A percentile compares a stretch with the other conserved stretches of the same genome.
Evolutionary conservation across 2,797 vertebrate species (phyloP).

Genomic region (Eurystomus glaucurus): DNA sequence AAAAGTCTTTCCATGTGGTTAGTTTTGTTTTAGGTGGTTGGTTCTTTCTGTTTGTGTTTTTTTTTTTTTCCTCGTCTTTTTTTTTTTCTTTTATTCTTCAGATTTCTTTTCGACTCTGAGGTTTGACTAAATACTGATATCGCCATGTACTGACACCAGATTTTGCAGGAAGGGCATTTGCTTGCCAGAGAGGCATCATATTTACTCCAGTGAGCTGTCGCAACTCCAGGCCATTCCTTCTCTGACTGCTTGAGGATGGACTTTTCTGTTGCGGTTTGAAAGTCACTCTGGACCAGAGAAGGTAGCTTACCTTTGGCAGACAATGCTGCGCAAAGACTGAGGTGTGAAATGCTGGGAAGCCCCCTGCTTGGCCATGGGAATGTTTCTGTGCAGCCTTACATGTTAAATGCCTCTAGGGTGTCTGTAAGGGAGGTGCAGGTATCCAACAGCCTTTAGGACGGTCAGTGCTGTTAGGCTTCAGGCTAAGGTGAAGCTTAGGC

Average conservation of each 20-base stretch:
- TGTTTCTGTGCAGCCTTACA: not conserved
- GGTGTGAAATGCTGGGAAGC: not conserved
- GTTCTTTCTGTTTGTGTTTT: not conserved
- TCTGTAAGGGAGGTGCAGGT: not conserved
- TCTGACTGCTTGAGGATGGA: not conserved
- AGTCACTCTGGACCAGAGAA: not conserved
- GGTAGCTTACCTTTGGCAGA: not conserved
- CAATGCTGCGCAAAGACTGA: not conserved
- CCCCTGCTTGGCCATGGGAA: fast-evolving
- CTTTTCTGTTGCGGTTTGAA: not conserved
- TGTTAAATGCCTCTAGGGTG: not conserved
- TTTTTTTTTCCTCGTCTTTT: too few species aligned
- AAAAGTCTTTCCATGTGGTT: not conserved
- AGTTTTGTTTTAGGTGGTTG: not conserved
- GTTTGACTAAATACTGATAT: not conserved
- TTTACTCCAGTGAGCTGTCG: not conserved
- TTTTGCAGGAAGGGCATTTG: not conserved
- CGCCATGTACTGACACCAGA: not conserved
- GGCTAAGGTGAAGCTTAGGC: not conserved
- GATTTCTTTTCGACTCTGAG: not conserved
- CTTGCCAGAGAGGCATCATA: not conserved
- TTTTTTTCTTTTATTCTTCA: not conserved
- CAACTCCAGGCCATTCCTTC: not conserved
- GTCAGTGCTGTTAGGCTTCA: not conserved
- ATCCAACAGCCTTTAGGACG: not conserved